These are phyloP conservation scores for Plebejus anna DNA, from an alignment of 2,888 invertebrate genomes.

Conservation along the genomic window DNA sequence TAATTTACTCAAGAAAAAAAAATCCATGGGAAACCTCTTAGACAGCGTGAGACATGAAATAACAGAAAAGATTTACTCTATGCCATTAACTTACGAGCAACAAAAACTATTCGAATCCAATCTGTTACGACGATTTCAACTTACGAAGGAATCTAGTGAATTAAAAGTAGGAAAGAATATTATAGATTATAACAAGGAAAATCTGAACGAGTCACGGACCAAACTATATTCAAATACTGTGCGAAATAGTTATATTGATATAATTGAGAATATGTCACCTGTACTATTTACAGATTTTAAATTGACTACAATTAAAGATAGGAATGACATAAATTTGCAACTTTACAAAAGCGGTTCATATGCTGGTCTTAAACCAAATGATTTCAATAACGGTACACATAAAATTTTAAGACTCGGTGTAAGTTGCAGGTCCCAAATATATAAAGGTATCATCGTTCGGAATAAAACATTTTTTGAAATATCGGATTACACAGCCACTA, in stretches of 20 bases:
- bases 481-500: not conserved
- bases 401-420: not conserved
- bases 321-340: not conserved
- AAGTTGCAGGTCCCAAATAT: not conserved
- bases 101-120: not conserved
- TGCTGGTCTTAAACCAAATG: not conserved
- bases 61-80: slow-evolving; percentile 44
- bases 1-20: slow-evolving; percentile 37
- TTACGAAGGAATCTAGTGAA: not conserved
- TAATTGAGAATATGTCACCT: not conserved
- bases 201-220: not conserved
- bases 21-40: slow-evolving; percentile 37
- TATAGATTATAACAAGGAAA: not conserved
- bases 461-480: not conserved
- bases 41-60: slow-evolving; percentile 45
- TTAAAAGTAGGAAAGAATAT: not conserved
- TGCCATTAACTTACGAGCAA: slow-evolving; percentile 38
- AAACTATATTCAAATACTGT: not conserved
- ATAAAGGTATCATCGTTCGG: not conserved
- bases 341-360: not conserved
- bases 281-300: not conserved
- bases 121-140: not conserved
- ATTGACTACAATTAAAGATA: not conserved
- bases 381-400: not conserved
- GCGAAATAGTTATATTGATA: slow-evolving; percentile 23